Conservation (phyloP, 2,888 invertebrate genomes). For the Drosophila anceps region DNA sequence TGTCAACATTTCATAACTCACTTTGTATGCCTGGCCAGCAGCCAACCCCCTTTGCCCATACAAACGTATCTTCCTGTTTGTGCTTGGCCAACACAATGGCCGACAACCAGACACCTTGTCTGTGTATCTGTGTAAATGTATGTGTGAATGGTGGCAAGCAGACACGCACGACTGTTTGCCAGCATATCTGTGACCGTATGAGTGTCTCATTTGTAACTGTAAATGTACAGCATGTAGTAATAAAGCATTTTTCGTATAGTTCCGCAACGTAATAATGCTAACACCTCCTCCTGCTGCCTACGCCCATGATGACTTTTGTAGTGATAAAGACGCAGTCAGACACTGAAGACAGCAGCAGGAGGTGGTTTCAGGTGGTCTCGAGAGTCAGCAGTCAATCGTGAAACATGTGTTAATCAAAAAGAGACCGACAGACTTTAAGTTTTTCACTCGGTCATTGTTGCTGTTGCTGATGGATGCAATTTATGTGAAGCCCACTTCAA, state of each 20-base stretch:
- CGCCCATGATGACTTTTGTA: conserved; percentile 55
- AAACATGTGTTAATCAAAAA: conserved; percentile 63
- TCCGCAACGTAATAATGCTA: conserved; percentile 41
- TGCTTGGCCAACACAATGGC: conserved; percentile 71
- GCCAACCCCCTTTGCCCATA: conserved; percentile 2
- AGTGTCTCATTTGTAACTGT: conserved; percentile 64
- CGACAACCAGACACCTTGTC: conserved; percentile 55
- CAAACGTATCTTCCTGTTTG: conserved; percentile 50
- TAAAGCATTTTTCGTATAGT: conserved; percentile 73
- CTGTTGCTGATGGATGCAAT: neutral
- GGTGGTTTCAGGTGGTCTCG: neutral
- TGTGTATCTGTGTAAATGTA: conserved; percentile 18
- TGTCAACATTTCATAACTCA: conserved; percentile 81
- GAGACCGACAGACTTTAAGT: conserved; percentile 5
- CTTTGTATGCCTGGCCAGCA: conserved; percentile 57
- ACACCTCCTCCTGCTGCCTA: conserved; percentile 23
- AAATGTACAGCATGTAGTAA: conserved; percentile 68
- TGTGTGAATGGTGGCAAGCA: conserved; percentile 57
- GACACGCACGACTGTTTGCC: conserved; percentile 69
- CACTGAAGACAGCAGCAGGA: conserved; percentile 6
- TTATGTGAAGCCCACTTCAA: conserved; percentile 5
- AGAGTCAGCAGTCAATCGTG: conserved; percentile 29
- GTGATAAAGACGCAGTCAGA: conserved; percentile 56
- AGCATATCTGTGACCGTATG: conserved; percentile 22
- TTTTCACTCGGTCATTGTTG: conserved; percentile 5